Conservation (phyloP, 2,888 invertebrate species). For the Anorthoa munda region DNA sequence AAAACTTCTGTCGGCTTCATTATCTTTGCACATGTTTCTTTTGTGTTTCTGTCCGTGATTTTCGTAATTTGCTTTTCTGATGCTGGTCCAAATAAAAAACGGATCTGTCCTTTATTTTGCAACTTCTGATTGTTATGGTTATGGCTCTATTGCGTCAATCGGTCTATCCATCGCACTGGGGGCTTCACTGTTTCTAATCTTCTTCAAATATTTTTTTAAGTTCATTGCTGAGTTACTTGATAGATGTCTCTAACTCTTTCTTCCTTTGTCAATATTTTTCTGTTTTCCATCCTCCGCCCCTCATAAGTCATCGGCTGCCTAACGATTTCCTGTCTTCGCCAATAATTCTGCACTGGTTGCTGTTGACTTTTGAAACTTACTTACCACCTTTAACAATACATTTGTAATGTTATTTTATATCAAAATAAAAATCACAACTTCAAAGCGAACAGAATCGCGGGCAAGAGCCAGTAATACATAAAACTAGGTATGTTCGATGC, state of each 20-base stretch:
- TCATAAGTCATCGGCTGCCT: not conserved
- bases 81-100: not conserved
- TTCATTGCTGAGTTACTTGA: not conserved
- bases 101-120: not conserved
- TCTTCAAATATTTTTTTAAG: not conserved
- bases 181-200: not conserved
- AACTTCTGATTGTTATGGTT: not conserved
- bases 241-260: not conserved
- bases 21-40: conserved; percentile 18
- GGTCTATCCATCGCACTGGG: not conserved
- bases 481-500: conserved; percentile 72
- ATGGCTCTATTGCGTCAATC: not conserved
- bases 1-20: conserved; percentile 61
- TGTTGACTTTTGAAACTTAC: too few species aligned
- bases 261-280: not conserved
- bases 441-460: conserved; percentile 10
- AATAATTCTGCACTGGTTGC: not conserved
- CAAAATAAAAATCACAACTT: not conserved
- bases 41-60: conserved; percentile 35
- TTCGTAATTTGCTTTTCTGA: conserved; percentile 11
- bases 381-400: too few species aligned
- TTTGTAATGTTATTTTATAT: too few species aligned
- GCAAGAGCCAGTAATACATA: conserved; percentile 40
- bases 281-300: not conserved
- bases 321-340: not conserved